These are phyloP conservation scores for Macaria liturata DNA, from an alignment of 2,888 invertebrate species.

Conservation along the genomic window DNA sequence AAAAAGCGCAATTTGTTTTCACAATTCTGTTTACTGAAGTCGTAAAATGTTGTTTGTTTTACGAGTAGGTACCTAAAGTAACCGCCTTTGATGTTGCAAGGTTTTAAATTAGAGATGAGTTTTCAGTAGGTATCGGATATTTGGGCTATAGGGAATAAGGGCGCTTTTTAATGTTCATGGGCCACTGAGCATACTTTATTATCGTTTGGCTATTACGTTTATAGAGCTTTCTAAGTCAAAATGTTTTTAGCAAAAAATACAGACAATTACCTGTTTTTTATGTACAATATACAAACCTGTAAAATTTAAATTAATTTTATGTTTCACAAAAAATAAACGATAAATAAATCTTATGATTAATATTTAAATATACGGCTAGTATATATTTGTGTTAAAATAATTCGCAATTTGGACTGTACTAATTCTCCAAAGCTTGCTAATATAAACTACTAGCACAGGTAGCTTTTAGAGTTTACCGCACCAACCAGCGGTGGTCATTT, in stretches of 20 bases:
- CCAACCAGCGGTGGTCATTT: no score
- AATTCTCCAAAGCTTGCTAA: no score
- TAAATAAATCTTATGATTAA: no score
- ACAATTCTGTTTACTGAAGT: conserved; percentile 32
- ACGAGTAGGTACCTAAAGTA: conserved; percentile 32
- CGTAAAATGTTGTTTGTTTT: conserved; percentile 36
- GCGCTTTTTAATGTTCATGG: conserved; percentile 10
- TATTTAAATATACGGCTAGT: background rate
- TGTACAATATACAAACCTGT: no score
- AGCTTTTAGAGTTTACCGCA: no score
- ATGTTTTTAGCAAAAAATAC: no score
- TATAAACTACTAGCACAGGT: no score
- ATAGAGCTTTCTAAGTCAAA: no score
- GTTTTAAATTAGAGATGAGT: conserved; percentile 36
- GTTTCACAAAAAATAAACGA: no score
- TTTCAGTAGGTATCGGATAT: conserved; percentile 25
- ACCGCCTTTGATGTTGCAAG: conserved; percentile 34
- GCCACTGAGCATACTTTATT: conserved; percentile 7
- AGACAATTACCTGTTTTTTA: no score
- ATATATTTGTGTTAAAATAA: background rate
- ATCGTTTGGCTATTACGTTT: no score
- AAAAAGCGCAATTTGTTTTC: conserved; percentile 36
- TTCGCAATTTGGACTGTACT: background rate
- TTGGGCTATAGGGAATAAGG: conserved; percentile 2
- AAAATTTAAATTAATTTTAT: no score